Evolutionary conservation across 2,113 vertebrate species (phyloP).

Genomic region (Agapornis roseicollis): DNA sequence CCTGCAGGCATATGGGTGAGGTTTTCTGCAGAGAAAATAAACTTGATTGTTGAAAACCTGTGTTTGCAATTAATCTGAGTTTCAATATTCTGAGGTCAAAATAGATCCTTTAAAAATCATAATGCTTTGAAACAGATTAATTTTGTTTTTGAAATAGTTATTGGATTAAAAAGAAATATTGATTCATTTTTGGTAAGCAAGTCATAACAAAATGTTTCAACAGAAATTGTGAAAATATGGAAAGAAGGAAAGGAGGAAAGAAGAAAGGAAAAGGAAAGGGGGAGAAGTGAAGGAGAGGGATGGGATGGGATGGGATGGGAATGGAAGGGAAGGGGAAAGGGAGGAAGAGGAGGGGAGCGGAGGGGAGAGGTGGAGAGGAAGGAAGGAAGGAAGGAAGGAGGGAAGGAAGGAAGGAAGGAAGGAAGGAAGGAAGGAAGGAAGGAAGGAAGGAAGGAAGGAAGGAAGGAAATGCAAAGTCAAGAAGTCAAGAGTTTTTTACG

Average conservation of each 20-base stretch:
- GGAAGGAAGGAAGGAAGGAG: no score
- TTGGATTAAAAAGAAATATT: slow-evolving; percentile 40
- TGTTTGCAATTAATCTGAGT: slow-evolving; percentile 63
- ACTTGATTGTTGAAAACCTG: slow-evolving; percentile 69
- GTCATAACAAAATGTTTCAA: not conserved
- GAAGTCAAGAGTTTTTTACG: not conserved
- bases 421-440: not conserved
- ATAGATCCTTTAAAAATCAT: slow-evolving; percentile 44
- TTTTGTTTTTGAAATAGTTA: slow-evolving; percentile 19
- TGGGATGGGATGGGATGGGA: no score
- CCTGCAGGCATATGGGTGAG: slow-evolving; percentile 58
- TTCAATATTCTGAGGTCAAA: slow-evolving; percentile 64
- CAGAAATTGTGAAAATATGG: not conserved
- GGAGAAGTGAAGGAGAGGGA: no score
- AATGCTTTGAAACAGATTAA: slow-evolving; percentile 20
- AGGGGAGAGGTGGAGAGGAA: no score
- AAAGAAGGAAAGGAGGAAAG: not conserved
- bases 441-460: no score
- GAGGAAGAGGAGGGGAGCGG: accelerated
- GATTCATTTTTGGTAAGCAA: not conserved
- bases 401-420: no score
- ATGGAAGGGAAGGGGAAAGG: no score
- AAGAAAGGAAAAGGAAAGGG: no score
- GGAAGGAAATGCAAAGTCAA: not conserved
- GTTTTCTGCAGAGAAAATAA: slow-evolving; percentile 68